Evolutionary conservation across 2,888 invertebrate genomes (phyloP), one percentile per base, ranked within the genome.

Genomic region (Chromoteleia sp.): DNA sequence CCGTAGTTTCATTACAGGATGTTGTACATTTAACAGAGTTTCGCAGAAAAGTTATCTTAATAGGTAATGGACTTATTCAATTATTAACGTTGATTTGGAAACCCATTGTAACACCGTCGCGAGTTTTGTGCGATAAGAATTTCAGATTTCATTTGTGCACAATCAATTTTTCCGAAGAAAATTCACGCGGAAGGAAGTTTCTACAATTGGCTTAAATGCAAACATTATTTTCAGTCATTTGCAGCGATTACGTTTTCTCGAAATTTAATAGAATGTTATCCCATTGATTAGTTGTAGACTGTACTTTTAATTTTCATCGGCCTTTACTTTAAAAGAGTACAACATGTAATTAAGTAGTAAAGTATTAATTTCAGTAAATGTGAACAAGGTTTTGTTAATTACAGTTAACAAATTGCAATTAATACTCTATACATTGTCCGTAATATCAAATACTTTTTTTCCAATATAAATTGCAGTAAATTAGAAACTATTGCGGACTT

Each of bases 71-170:
- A 12, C 12, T 65, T 25, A 65, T 29, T 41, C n/a, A 65, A 52
- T 65, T 65, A 65, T 65, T 50, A 50, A 63, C 21, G 33, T 12
- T n/a, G 12, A 52, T 15, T 36, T 30, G 21, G 21, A 29, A 59
- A 59, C 21, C 21, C 21, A 12, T 25, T 29, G 59, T 39, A 43
- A 59, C 14, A 7, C 10, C 6, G 15, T 10, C 15, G 10, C 10
- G 7, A 50, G 14, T 50, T 29, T 29, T 1, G 17, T 21, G 56
- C 19, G 19, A 56, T 36, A 19, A 54, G 52, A 33, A 52, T 30
- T 21, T 8, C 30, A 10, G 30, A 33, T 30, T 50, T 21, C 48
- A 25, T 21, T 50, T 41, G 39, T 14, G 39, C 10, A 5, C 14
- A 41, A 43, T 43, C 43, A 17, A 43, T 43, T 43, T 43, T 43